These are phyloP conservation scores for Maconellicoccus hirsutus DNA, from an alignment of 1,140 invertebrate genomes.

Conservation along the genomic window DNA sequence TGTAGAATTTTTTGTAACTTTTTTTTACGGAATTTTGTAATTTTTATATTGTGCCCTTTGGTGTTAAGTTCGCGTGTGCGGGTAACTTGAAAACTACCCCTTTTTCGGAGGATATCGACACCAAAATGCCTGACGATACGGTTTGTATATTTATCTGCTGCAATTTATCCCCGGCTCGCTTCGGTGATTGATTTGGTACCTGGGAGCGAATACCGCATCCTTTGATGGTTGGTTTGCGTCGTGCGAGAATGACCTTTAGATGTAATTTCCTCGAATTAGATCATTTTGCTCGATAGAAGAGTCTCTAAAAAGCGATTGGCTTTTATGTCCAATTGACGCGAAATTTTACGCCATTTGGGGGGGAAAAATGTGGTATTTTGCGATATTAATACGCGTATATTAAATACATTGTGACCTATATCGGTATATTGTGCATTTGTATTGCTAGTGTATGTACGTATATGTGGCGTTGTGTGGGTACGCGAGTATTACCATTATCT, in stretches of 20 bases:
- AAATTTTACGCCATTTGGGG: too few relatives aligned
- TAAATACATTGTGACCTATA: too few relatives aligned
- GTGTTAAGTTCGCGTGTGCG: neutral
- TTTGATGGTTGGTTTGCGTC: neutral
- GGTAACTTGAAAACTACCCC: neutral
- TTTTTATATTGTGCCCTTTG: neutral
- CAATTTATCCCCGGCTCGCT: neutral
- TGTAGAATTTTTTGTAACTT: neutral
- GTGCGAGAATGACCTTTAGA: neutral
- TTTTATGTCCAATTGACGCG: too few relatives aligned
- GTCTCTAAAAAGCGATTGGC: too few relatives aligned
- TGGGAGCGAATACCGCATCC: neutral
- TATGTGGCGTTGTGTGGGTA: too few relatives aligned
- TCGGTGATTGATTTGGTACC: neutral
- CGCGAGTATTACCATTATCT: too few relatives aligned
- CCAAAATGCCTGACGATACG: slow-evolving; percentile 1
- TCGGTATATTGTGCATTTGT: too few relatives aligned
- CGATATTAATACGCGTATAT: too few relatives aligned
- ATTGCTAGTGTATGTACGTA: too few relatives aligned
- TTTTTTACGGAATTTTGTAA: neutral
- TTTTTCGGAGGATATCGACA: neutral
- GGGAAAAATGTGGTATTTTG: too few relatives aligned
- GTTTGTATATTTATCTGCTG: neutral
- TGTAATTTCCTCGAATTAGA: neutral
- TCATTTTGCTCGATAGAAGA: too few relatives aligned